These are phyloP conservation scores for Sebastes itinus DNA, from an alignment of 2,797 vertebrate species.

Conservation along the genomic window DNA sequence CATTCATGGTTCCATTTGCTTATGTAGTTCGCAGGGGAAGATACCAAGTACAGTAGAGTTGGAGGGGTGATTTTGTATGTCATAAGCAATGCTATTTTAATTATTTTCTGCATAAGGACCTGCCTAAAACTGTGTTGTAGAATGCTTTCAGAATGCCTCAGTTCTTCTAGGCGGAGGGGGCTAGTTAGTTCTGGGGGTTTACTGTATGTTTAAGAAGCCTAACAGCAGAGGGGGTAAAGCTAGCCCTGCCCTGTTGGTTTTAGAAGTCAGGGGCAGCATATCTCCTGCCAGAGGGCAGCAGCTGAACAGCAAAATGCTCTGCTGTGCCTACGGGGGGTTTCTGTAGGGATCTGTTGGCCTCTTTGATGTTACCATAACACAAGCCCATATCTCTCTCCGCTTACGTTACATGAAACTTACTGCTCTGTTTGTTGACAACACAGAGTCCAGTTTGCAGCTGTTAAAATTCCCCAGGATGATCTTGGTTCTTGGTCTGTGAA, in stretches of 20 bases:
- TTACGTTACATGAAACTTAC: neutral
- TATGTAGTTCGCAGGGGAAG: no score
- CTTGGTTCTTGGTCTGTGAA: neutral
- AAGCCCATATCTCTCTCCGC: neutral
- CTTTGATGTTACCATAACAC: neutral
- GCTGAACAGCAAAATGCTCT: neutral
- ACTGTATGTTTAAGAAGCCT: neutral
- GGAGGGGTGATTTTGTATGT: no score
- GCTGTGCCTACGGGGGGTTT: neutral
- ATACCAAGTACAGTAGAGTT: no score
- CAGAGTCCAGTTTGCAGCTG: neutral
- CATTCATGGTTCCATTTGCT: no score
- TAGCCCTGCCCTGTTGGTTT: neutral
- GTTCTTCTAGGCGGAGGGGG: neutral
- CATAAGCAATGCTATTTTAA: no score
- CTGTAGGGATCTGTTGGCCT: neutral
- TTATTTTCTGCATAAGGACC: no score
- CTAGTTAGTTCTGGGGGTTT: neutral
- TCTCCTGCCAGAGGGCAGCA: neutral
- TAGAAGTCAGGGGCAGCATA: neutral
- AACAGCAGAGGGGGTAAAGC: neutral
- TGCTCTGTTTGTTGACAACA: neutral
- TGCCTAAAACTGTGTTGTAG: no score
- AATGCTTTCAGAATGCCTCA: no score
- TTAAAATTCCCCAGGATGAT: neutral